Conservation (phyloP, 2,888 invertebrate species). For the Diogma glabrata region DNA sequence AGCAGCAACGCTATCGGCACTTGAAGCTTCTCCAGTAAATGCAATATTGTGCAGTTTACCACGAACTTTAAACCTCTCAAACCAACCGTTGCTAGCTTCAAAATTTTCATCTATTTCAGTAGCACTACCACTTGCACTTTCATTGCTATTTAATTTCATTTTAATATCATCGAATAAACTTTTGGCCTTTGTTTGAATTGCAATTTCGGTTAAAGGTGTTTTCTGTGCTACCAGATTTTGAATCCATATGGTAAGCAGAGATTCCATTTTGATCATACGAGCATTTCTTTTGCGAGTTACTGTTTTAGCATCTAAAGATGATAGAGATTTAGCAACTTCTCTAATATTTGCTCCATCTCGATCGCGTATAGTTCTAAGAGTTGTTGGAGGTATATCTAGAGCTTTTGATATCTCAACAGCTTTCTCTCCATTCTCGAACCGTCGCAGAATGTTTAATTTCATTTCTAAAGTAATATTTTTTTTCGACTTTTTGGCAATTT, state of each 20-base stretch:
- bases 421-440: not conserved
- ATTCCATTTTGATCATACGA: conserved; percentile 18
- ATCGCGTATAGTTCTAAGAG: conserved; percentile 18
- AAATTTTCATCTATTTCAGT: not conserved
- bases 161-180: conserved; percentile 19
- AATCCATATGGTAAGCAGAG: conserved; percentile 5
- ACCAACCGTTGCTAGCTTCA: not conserved
- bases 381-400: conserved; percentile 7
- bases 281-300: conserved; percentile 18
- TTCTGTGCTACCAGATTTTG: not conserved
- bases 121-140: not conserved
- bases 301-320: conserved; percentile 18
- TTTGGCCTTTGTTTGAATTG: conserved; percentile 21
- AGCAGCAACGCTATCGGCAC: conserved; percentile 19
- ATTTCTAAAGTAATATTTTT: too few relatives aligned
- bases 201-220: conserved; percentile 16
- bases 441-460: too few relatives aligned
- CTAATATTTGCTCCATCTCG: conserved; percentile 15
- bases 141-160: too few relatives aligned
- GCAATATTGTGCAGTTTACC: conserved; percentile 17
- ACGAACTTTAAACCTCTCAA: conserved; percentile 9
- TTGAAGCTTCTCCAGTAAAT: conserved; percentile 21
- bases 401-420: conserved; percentile 6
- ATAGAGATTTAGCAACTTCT: conserved; percentile 15
- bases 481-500: too few relatives aligned